These are phyloP conservation scores for Terebella lapidaria DNA, from an alignment of 2,888 invertebrate genomes.

Conservation along the genomic window DNA sequence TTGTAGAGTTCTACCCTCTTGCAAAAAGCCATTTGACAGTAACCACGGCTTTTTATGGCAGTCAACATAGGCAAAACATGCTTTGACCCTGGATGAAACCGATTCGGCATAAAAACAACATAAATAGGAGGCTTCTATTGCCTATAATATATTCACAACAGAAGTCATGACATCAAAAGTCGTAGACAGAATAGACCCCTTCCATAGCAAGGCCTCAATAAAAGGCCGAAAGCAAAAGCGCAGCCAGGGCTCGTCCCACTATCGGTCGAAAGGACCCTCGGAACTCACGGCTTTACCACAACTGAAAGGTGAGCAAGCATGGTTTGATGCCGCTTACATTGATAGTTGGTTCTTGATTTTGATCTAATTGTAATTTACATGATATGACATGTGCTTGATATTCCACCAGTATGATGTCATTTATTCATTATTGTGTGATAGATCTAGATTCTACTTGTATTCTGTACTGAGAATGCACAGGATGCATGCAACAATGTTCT, in stretches of 20 bases:
- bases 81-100: conserved; percentile 7
- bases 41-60: conserved; percentile 7
- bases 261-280: conserved; percentile 95
- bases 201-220: conserved; percentile 78
- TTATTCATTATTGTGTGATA: too few species aligned
- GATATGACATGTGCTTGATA: too few species aligned
- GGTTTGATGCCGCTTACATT: too few species aligned
- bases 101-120: neutral
- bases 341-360: too few species aligned
- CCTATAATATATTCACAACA: neutral
- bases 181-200: conserved; percentile 24
- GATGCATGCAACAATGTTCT: too few species aligned
- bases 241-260: conserved; percentile 97
- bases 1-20: neutral
- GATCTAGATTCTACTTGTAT: neutral
- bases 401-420: too few species aligned
- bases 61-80: conserved; percentile 4
- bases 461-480: too few species aligned
- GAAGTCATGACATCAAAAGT: conserved; percentile 25
- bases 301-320: conserved; percentile 81
- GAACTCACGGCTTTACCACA: conserved; percentile 93
- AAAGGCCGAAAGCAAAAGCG: conserved; percentile 98
- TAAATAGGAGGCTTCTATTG: neutral
- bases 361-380: too few species aligned
- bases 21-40: neutral